Evolutionary conservation across 1,140 invertebrate genomes (phyloP), one percentile per base, ranked within the genome.

Genomic region (Anastrepha ludens): DNA sequence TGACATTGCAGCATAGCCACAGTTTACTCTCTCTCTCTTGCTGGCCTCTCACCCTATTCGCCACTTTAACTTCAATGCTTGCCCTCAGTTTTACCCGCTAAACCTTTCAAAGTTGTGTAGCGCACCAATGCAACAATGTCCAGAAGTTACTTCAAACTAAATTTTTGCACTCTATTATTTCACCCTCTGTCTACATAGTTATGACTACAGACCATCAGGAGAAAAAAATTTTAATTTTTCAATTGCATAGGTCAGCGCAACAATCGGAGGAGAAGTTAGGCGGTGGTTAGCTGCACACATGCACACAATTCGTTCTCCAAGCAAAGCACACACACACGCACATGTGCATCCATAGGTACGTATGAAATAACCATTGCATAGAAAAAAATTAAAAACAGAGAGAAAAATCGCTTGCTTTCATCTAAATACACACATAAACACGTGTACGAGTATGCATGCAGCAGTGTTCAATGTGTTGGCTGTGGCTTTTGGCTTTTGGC

Each of bases 161-260:
- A 74, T 44, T 74, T 74, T 74, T 74, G 44, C 67, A 44, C 67
- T 47, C 41, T 47, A 74, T 74, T 74, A 47, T 74, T 74, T 74
- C 67, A 74, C 67, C 13, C 41, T 11, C 11, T 41, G 41, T 74
- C 41, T 74, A 47, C 41, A 44, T 11, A 74, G 41, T 70, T 55
- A 55, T 11, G 11, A 55, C 50, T 6, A 55, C 1, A 1, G 50
- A 13, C 64, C 29, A 41, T 11, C 29, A 55, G 50, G 50, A 6
- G 50, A 11, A 74, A 74, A 74, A 74, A 74, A 74, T 39, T 39
- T 74, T 44, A 74, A 39, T n/a, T 74, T 74, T 74, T 74, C 67
- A 74, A 74, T 74, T 74, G 67, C 67, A 74, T 74, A 47, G 67
- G 67, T 74, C 67, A 74, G 67, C 29, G 29, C 67, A 74, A 74